Evolutionary conservation across 2,113 vertebrate genomes (phyloP).

Genomic region (Tyrannus savana): DNA sequence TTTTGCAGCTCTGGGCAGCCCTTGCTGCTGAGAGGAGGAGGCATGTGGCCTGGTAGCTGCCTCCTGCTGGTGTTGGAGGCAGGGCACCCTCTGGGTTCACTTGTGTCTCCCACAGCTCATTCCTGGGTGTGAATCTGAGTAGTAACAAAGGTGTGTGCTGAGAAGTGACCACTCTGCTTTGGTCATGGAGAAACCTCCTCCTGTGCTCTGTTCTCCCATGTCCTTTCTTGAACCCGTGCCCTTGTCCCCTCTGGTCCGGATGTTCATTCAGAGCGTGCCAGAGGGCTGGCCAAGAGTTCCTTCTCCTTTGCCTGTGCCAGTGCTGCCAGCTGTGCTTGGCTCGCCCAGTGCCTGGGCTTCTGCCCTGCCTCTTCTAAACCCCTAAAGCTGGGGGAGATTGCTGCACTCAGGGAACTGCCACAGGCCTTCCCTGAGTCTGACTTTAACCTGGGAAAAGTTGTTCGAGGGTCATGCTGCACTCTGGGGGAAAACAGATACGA

Average conservation of each 20-base stretch:
- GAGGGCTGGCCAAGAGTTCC: not conserved
- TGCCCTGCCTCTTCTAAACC: not conserved
- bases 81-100: fast-evolving
- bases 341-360: not conserved
- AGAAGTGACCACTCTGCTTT: not conserved
- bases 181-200: not conserved
- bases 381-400: not conserved
- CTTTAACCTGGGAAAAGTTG: not conserved
- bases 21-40: not conserved
- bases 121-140: not conserved
- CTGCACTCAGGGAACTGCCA: fast-evolving
- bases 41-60: not conserved
- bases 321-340: not conserved
- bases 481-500: not conserved
- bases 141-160: not conserved
- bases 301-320: not conserved
- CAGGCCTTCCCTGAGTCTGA: not conserved
- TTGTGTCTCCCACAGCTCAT: not conserved
- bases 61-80: fast-evolving
- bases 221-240: not conserved
- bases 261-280: not conserved
- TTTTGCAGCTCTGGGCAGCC: not conserved
- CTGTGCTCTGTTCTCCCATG: not conserved
- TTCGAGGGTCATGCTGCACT: fast-evolving
- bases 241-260: fast-evolving